A percentile compares a stretch with the other conserved stretches of the same genome.
phyloP scores from a whole-genome alignment of 2,113 vertebrate species.

The Bucco capensis region DNA sequence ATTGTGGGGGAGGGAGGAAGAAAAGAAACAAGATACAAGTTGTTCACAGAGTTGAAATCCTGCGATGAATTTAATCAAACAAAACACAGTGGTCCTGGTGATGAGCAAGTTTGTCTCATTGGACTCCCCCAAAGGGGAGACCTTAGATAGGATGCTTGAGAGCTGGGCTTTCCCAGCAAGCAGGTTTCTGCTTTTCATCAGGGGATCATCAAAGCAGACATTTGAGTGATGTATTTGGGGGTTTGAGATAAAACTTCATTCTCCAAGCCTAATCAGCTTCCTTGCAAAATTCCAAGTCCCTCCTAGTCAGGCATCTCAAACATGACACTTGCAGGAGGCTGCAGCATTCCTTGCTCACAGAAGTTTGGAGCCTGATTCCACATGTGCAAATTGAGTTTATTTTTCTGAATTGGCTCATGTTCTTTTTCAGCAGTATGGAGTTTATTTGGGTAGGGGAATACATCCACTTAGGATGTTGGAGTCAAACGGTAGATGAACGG shows the following conservation, averaged over 20 bases:
- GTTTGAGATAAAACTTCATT: neutral
- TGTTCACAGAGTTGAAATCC: neutral
- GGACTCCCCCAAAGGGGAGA: neutral
- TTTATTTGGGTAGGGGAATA: neutral
- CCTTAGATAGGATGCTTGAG: neutral
- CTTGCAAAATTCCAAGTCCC: neutral
- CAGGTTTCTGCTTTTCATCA: neutral
- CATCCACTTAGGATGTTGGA: neutral
- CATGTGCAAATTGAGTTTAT: neutral
- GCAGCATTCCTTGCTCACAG: rapidly evolving
- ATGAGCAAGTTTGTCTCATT: neutral
- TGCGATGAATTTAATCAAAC: neutral
- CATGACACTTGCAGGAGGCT: rapidly evolving
- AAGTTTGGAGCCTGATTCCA: neutral
- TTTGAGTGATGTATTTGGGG: rapidly evolving
- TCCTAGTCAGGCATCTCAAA: neutral
- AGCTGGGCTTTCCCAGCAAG: neutral
- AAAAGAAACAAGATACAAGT: neutral
- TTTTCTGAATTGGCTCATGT: neutral
- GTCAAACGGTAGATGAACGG: neutral
- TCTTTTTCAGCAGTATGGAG: neutral
- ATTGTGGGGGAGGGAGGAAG: neutral
- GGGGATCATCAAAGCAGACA: neutral
- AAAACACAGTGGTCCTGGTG: neutral
- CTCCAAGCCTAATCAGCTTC: neutral